Base-by-base conservation (phyloP, 2,888 invertebrate species). In the Arenicola marina region DNA sequence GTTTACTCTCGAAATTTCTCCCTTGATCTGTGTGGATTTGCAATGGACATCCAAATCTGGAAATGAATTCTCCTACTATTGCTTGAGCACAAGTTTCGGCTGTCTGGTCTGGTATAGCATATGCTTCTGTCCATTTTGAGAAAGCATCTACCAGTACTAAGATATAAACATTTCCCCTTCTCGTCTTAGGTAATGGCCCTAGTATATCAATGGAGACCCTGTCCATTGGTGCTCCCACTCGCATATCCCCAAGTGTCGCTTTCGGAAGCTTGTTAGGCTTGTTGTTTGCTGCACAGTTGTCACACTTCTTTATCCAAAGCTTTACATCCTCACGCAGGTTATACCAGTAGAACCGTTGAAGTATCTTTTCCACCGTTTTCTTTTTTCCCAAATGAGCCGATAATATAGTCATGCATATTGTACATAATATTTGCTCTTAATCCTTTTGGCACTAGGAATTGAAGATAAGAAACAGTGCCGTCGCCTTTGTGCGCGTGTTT, bases 141-240 rank as follows among this genome's bases (percentile, higher is more conserved):
- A 61, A 61, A n/a, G 26, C 15, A 51, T 61, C 57, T 18, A 51
- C 51, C 11, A 57, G 56, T 4, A 57, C 38, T 31, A 61, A 46
- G 11, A 38, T 11, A 38, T 15, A 38, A 18, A 11, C 11, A 38
- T 38, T 38, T 38, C 38, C 38, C 18, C 38, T 4, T 33, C 38
- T 33, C 4, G 61, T 61, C 24, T 21, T 1, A 4, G 61, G 61
- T 18, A 61, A 31, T 29, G 62, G 53, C 15, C 58, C 62, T 1
- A 62, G 43, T 1, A 62, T 51, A 38, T 2, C 15, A 28, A 18
- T 38, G 28, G 24, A 51, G 3, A 33, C 38, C 2, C 59, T 58
- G 31, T 67, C 64, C 28, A 54, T 15, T 34, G 64, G 63, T 7
- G 56, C 55, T 24, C 67, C 67, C 11, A 18, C 18, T 38, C 38